Evolutionary conservation across 2,888 invertebrate species (phyloP), one percentile per base, ranked within the genome.

Genomic region (Podabrus alpinus): DNA sequence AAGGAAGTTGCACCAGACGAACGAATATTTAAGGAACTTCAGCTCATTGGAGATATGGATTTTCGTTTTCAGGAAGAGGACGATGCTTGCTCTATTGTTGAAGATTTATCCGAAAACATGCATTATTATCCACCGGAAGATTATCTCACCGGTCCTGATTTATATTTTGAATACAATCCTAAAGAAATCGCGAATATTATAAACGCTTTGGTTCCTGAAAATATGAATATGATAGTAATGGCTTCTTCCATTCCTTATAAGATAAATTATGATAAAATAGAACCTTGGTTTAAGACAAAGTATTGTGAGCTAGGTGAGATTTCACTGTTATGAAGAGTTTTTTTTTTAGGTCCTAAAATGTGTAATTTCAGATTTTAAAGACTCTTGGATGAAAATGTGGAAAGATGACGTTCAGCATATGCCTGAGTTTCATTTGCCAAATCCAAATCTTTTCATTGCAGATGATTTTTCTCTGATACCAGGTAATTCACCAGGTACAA

Each of bases 251-350:
- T 92, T 82, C 84, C 88, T 0, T 85, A 86, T 67, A 85, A 86
- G 24, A 83, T 88, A 15, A 82, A 86, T 0, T 94, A 93, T 82
- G 90, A 94, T 81, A 88, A 91, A 80, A 88, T 89, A 15, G 96
- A 97, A 86, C 90, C 92, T 74, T 97, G 96, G 96, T 97, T 95
- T 86, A 92, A 93, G 68, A 95, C 95, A 0, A 92, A 93, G 79
- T 97, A 95, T 85, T 89, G 90, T 29, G 90, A 90, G 71, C 87
- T 88, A 85, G 91, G 92, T 90, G 86, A 24, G 13, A 29, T 59
- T 21, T 16, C 13, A 59, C 21, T 68, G 66, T 9, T 1, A 29
- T 70, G 25, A 59, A 15, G n/a, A 25, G 15, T 66, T 66, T 11
- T 25, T 15, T 45, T 45, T 4, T 0, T 11, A 29, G 2, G 7